Evolutionary conservation across 2,113 vertebrate species (phyloP).

Genomic region (Sturnira hondurensis): DNA sequence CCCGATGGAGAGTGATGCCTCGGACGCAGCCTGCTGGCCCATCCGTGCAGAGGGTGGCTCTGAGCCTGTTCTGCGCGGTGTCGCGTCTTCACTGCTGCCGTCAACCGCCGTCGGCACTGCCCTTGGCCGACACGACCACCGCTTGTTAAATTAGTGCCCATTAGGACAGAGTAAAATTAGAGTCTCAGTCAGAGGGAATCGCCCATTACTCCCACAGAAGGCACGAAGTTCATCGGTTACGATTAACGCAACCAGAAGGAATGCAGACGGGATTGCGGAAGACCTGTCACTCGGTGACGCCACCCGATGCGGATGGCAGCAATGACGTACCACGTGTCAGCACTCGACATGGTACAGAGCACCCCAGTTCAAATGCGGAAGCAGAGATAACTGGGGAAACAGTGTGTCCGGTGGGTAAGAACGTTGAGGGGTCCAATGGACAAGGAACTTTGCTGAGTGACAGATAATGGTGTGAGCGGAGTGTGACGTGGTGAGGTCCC

Average conservation of each 20-base stretch:
- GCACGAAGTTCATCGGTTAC: slow-evolving; percentile 82
- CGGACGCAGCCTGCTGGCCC: slow-evolving; percentile 48
- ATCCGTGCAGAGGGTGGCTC: slow-evolving; percentile 73
- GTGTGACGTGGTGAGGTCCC: background rate
- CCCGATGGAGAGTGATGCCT: background rate
- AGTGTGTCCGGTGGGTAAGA: background rate
- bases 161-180: slow-evolving; percentile 81
- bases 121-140: slow-evolving; percentile 82
- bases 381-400: background rate
- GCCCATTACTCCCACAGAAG: slow-evolving; percentile 79
- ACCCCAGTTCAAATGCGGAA: background rate
- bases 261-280: slow-evolving; percentile 80
- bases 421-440: background rate
- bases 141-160: slow-evolving; percentile 81
- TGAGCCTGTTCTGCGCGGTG: slow-evolving; percentile 66
- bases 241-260: slow-evolving; percentile 78
- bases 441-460: background rate
- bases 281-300: slow-evolving; percentile 76
- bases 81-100: slow-evolving; percentile 74
- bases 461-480: background rate
- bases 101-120: slow-evolving; percentile 78
- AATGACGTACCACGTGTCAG: slow-evolving; percentile 73
- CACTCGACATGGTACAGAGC: slow-evolving; percentile 57
- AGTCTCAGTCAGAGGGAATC: slow-evolving; percentile 82
- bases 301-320: slow-evolving; percentile 75